Evolutionary conservation across 1,140 invertebrate genomes (phyloP).

Genomic region (Tetranychus cinnabarinus): DNA sequence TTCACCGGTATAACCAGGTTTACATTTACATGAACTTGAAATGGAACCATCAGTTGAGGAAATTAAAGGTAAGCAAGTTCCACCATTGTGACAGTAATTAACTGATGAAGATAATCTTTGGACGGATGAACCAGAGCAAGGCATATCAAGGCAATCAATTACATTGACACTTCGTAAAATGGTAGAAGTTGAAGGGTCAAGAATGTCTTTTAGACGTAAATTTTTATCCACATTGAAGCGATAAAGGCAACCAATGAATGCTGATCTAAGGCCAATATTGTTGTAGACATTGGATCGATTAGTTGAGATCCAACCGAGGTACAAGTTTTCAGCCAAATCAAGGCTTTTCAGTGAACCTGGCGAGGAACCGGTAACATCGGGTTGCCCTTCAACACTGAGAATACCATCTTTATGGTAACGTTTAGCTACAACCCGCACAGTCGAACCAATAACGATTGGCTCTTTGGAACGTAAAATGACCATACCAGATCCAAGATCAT

Average conservation of each 20-base stretch:
- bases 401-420: slow-evolving; percentile 60
- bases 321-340: slow-evolving; percentile 55
- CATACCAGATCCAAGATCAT: slow-evolving; percentile 35
- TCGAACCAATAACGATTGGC: slow-evolving; percentile 42
- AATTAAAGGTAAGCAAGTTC: slow-evolving; percentile 36
- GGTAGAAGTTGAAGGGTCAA: slow-evolving; percentile 15
- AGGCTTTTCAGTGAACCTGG: slow-evolving; percentile 51
- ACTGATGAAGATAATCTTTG: too few species aligned
- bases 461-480: slow-evolving; percentile 47
- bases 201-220: slow-evolving; percentile 7
- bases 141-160: slow-evolving; percentile 4
- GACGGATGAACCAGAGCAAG: slow-evolving; percentile 23
- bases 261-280: slow-evolving; percentile 51
- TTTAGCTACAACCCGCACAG: slow-evolving; percentile 53
- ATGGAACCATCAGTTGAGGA: slow-evolving; percentile 25
- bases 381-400: slow-evolving; percentile 49
- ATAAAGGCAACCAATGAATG: slow-evolving; percentile 59
- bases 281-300: slow-evolving; percentile 41
- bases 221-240: slow-evolving; percentile 43
- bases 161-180: slow-evolving; percentile 13
- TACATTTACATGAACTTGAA: slow-evolving; percentile 26
- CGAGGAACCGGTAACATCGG: slow-evolving; percentile 51
- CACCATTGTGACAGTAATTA: slow-evolving; percentile 41
- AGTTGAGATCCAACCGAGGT: slow-evolving; percentile 51
- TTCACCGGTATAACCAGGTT: slow-evolving; percentile 25